phyloP scores from a whole-genome alignment of 2,797 vertebrate species.

The Steatocranus sp. region DNA sequence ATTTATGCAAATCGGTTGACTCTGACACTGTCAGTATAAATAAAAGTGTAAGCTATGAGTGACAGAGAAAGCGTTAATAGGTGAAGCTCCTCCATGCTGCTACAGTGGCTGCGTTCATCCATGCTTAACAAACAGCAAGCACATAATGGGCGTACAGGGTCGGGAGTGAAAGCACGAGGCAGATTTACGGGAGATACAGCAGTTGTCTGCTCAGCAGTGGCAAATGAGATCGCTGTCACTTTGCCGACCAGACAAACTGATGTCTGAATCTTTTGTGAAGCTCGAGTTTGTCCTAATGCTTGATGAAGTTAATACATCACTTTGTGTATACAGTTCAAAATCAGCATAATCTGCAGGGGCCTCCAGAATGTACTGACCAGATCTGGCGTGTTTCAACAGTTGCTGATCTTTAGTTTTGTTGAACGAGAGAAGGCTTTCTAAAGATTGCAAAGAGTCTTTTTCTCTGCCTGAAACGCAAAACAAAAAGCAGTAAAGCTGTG shows the following conservation, averaged over 20 bases:
- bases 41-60: not conserved
- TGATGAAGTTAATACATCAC: not conserved
- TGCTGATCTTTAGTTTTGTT: not conserved
- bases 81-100: slow-evolving; percentile 9
- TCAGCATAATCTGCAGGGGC: not conserved
- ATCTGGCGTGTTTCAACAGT: not conserved
- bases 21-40: slow-evolving; percentile 1
- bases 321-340: not conserved
- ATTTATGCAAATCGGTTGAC: slow-evolving; percentile 29
- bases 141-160: slow-evolving; percentile 19
- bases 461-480: accelerated
- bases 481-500: not conserved
- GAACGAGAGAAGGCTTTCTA: not conserved
- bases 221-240: not conserved
- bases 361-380: not conserved
- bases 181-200: not conserved
- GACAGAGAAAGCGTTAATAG: slow-evolving; percentile 31
- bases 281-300: not conserved
- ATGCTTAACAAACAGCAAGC: slow-evolving; percentile 23
- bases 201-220: not conserved
- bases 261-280: not conserved
- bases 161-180: not conserved
- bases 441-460: not conserved
- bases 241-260: not conserved
- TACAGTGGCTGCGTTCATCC: slow-evolving; percentile 7